Evolutionary conservation across 35 echinoderm and acorn worm genomes (phyloP), one percentile per base, ranked within the genome.

Genomic region (Acanthaster planci): DNA sequence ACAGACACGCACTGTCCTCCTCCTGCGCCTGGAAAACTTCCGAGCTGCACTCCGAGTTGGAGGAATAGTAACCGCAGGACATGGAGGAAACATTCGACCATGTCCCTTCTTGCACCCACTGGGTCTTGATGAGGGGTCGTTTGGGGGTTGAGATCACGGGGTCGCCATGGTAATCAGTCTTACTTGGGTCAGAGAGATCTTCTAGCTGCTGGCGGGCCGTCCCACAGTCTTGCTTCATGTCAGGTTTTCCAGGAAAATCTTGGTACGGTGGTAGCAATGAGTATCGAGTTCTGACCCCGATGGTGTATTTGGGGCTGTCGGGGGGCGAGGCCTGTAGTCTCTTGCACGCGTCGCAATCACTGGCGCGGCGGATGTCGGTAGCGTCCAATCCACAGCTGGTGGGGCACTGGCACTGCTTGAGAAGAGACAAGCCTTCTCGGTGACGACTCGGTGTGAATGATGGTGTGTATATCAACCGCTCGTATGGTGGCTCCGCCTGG

Each of bases 281-380:
- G 64, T 72, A 72, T 0, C 64, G 64, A 0, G 64, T 72, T 26
- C 64, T 72, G 2, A 26, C 64, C 21, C 64, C 64, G 14, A 72
- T 72, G 26, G 64, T 72, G 29, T 72, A 72, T 26, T 26, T 72
- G 21, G 64, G 64, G 64, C 64, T 72, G 64, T 72, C 64, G 1
- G 64, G 34, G 14, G 64, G 64, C 10, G 64, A 72, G 34, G 64
- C 64, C 34, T 72, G 64, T 72, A 72, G 64, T 72, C 64, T 72
- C 64, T 72, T 72, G 23, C 64, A 72, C 64, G 64, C 64, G 64
- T 72, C 64, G 64, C 64, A 72, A 26, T 72, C 64, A 23, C 64
- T 72, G 26, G 64, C 64, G 26, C 64, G 26, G 19, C 64, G 64
- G 18, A 72, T 29, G 23, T 72, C 64, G 26, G 34, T 26, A 21